Conservation (phyloP, 2,888 invertebrate species). For the Silvanus unidentatus region DNA sequence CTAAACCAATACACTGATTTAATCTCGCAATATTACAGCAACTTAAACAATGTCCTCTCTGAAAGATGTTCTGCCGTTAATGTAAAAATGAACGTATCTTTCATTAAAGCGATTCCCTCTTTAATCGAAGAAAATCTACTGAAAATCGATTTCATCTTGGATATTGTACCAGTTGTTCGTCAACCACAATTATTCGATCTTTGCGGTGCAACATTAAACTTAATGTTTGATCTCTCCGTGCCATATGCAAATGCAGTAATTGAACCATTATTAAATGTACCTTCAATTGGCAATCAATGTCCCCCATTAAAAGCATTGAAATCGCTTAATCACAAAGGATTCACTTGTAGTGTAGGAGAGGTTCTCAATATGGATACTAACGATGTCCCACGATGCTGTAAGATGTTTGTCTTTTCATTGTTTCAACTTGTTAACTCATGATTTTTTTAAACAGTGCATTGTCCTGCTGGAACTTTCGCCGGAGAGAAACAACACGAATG, state of each 20-base stretch:
- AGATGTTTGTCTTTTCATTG: no score
- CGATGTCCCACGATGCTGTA: constrained; percentile 86
- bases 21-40: constrained; percentile 71
- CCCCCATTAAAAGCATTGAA: constrained; percentile 82
- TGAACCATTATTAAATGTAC: constrained; percentile 81
- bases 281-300: constrained; percentile 86
- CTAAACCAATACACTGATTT: constrained; percentile 80
- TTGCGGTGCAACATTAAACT: constrained; percentile 86
- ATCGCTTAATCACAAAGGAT: constrained; percentile 80
- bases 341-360: constrained; percentile 89
- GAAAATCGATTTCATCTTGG: constrained; percentile 82
- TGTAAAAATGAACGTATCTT: constrained; percentile 89
- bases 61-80: constrained; percentile 92
- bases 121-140: constrained; percentile 82
- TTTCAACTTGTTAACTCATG: no score
- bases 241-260: constrained; percentile 88
- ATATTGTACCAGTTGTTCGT: constrained; percentile 79
- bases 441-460: constrained; percentile 63
- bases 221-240: constrained; percentile 90
- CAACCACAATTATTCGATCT: constrained; percentile 91
- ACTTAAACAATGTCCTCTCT: constrained; percentile 75
- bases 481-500: constrained; percentile 86
- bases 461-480: constrained; percentile 93
- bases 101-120: constrained; percentile 74
- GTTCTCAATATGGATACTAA: constrained; percentile 90